phyloP scores from a whole-genome alignment of 2,797 vertebrate genomes.

The Trachurus trachurus region DNA sequence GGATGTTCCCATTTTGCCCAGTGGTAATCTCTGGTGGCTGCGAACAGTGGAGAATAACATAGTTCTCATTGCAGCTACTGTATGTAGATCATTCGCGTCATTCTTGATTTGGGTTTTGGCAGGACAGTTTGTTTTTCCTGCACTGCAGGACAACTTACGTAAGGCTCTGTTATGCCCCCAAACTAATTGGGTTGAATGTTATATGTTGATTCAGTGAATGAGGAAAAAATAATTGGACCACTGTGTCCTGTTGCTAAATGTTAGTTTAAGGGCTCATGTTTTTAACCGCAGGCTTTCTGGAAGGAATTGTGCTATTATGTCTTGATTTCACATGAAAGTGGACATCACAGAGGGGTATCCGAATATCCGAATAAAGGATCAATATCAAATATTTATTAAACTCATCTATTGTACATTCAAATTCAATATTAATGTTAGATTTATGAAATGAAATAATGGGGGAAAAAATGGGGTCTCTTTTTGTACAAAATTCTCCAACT shows the following conservation, averaged over 20 bases:
- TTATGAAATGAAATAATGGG: background rate
- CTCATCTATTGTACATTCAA: background rate
- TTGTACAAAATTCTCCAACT: background rate
- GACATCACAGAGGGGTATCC: constrained; percentile 16
- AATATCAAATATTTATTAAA: background rate
- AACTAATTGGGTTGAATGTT: constrained; percentile 66
- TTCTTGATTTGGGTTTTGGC: constrained; percentile 66
- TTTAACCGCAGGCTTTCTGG: constrained; percentile 43
- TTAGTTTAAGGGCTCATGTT: constrained; percentile 52
- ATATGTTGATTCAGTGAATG: constrained; percentile 52
- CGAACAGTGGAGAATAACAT: constrained; percentile 41
- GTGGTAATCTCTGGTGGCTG: constrained; percentile 22
- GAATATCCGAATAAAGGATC: background rate
- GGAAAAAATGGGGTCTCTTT: constrained; percentile 31
- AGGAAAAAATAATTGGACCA: constrained; percentile 29
- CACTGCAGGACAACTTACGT: constrained; percentile 40
- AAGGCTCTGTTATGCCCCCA: constrained; percentile 49
- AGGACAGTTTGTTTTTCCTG: constrained; percentile 71
- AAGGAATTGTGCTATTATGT: constrained; percentile 35
- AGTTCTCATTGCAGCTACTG: constrained; percentile 55
- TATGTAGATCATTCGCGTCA: constrained; percentile 49
- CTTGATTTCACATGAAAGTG: constrained; percentile 27
- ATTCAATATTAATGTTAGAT: too few relatives aligned
- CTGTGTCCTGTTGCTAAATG: constrained; percentile 43
- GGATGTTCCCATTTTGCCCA: constrained; percentile 33